Evolutionary conservation across 2,888 invertebrate species (phyloP), one percentile per base, ranked within the genome.

Genomic region (Platycheirus rosarum): DNA sequence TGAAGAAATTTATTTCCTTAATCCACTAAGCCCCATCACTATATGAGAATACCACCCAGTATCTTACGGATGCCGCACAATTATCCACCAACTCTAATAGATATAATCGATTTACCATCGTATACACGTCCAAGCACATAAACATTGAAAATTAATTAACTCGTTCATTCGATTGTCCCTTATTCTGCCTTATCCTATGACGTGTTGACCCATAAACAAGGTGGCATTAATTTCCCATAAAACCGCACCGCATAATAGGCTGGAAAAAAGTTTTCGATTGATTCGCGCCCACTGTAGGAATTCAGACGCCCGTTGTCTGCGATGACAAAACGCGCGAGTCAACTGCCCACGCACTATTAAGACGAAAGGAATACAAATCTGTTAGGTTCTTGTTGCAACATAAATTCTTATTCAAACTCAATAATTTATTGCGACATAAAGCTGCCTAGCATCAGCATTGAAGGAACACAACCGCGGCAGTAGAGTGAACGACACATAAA

Each of bases 171-270:
- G 2, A 18, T 20, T 6, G 13, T 11, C 48, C 48, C 13, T 13
- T 37, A 11, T 51, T 14, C 18, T n/a, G 23, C 14, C 37, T 32
- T 40, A 11, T 49, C 3, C 9, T 16, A 18, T 20, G n/a, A 49
- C 13, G 46, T 57, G n/a, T 62, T 37, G 53, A 37, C 18, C 18
- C 26, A 55, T 48, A 53, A 69, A 51, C 60, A 65, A 66, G 60
- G 66, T 80, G 82, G 71, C 73, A 82, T 82, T 82, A 71, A 82
- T 77, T 68, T 57, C 71, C 76, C 66, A 82, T 77, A 73, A 82
- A 82, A 71, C 73, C 63, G 42, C 66, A 13, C 46, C 79, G 63
- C 49, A 75, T 69, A 74, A 74, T 68, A 70, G 48, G 16, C 29
- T 44, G 14, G 51, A 73, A 32, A 65, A 79, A 74, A 62, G 60